Conservation (phyloP, 2,113 vertebrate genomes). For the Thalassoma bifasciatum region DNA sequence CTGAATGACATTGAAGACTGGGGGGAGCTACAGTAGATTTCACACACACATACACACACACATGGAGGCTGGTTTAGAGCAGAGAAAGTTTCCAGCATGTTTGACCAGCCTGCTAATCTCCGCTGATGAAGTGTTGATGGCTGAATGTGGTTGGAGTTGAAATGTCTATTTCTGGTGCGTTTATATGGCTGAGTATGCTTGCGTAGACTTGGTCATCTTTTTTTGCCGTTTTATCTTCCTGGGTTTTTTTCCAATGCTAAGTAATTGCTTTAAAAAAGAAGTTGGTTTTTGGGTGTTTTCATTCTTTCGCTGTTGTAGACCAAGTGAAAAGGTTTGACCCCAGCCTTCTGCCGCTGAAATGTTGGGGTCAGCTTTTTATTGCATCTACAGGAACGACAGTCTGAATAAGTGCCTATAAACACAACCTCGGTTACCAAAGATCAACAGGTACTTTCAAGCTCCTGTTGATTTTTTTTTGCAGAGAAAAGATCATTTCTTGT, state of each 20-base stretch:
- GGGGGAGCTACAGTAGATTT: constrained; percentile 38
- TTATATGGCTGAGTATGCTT: neutral
- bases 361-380: constrained; percentile 49
- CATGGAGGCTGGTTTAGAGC: constrained; percentile 31
- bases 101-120: constrained; percentile 66
- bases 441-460: constrained; percentile 57
- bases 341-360: constrained; percentile 52
- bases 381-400: constrained; percentile 48
- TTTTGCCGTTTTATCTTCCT: constrained; percentile 23
- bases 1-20: constrained; percentile 62
- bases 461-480: constrained; percentile 2
- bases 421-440: constrained; percentile 14
- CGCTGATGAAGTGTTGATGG: constrained; percentile 73
- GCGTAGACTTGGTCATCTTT: constrained; percentile 29
- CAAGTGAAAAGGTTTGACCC: constrained; percentile 57
- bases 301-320: constrained; percentile 34
- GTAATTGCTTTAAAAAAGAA: constrained; percentile 21
- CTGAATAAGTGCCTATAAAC: constrained; percentile 29
- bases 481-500: neutral
- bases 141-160: constrained; percentile 27
- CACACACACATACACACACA: neutral
- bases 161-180: constrained; percentile 20
- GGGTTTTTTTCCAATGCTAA: constrained; percentile 49
- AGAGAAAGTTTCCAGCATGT: constrained; percentile 50
- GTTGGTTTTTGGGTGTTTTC: constrained; percentile 44